These are phyloP conservation scores for Clarias batrachus DNA, from an alignment of 2,113 vertebrate genomes.

Conservation along the genomic window DNA sequence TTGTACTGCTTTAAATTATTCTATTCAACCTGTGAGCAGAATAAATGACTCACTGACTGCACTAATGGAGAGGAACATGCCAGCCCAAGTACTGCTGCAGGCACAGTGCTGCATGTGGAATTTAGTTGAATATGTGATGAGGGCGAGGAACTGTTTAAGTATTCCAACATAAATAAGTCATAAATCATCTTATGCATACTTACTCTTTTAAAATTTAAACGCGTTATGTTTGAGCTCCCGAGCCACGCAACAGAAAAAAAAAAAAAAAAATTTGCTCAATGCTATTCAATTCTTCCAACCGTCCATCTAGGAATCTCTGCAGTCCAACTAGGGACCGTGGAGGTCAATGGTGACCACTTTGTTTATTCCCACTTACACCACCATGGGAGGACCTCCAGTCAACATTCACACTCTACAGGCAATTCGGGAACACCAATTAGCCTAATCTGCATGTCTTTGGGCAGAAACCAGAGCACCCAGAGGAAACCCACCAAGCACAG, in stretches of 20 bases:
- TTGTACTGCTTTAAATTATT: constrained; percentile 2
- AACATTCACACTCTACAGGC: too few relatives aligned
- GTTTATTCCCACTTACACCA: too few relatives aligned
- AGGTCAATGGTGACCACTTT: too few relatives aligned
- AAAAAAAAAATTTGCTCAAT: too few relatives aligned
- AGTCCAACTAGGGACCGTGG: too few relatives aligned
- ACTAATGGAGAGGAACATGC: constrained; percentile 25
- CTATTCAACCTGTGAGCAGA: constrained; percentile 14
- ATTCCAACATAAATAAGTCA: constrained; percentile 29
- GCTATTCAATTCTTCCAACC: too few relatives aligned
- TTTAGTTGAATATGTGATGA: constrained; percentile 32
- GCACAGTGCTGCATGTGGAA: constrained; percentile 1
- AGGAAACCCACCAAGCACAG: too few relatives aligned
- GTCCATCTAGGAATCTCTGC: too few relatives aligned
- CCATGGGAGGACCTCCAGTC: too few relatives aligned
- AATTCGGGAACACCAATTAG: too few relatives aligned
- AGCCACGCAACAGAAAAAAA: background rate
- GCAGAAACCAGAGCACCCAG: too few relatives aligned
- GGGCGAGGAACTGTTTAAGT: background rate
- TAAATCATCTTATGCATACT: constrained; percentile 14
- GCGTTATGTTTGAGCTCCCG: background rate
- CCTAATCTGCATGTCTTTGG: too few relatives aligned
- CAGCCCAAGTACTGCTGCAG: constrained; percentile 16
- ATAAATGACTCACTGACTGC: constrained; percentile 35
- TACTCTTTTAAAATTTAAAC: background rate